Conservation (phyloP, 2,888 invertebrate species). For the Falcaria lacertinaria region DNA sequence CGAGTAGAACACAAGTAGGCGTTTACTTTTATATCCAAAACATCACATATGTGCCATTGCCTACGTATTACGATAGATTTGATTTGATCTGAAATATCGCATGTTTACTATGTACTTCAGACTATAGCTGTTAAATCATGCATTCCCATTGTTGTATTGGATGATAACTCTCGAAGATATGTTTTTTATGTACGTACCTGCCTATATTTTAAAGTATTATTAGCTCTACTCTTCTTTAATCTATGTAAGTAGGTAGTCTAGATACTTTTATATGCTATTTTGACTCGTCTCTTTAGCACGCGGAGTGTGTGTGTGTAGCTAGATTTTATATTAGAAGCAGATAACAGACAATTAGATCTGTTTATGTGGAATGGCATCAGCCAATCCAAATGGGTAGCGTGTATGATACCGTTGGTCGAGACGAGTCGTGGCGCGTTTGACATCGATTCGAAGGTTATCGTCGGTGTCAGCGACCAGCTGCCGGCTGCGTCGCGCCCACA, state of each 20-base stretch:
- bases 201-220: too few species aligned
- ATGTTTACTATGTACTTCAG: too few species aligned
- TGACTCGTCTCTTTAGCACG: not conserved
- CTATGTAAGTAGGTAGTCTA: too few species aligned
- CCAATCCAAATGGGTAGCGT: conserved; percentile 23
- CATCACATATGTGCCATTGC: conserved; percentile 13
- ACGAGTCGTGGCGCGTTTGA: conserved; percentile 57
- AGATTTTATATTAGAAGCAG: not conserved
- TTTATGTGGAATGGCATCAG: conserved; percentile 11
- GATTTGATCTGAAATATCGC: too few species aligned
- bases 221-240: too few species aligned
- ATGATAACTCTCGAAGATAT: too few species aligned
- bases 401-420: conserved; percentile 48
- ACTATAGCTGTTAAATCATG: too few species aligned
- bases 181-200: too few species aligned
- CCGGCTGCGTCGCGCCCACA: conserved; percentile 55
- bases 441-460: conserved; percentile 75
- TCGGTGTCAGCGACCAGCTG: conserved; percentile 73
- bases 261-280: too few species aligned
- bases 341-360: conserved; percentile 7
- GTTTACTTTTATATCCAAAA: conserved; percentile 46
- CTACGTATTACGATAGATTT: too few species aligned
- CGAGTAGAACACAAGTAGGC: conserved; percentile 50
- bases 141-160: too few species aligned
- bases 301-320: not conserved